Conservation (phyloP, 1,140 invertebrate species). For the Tenebrio molitor region DNA sequence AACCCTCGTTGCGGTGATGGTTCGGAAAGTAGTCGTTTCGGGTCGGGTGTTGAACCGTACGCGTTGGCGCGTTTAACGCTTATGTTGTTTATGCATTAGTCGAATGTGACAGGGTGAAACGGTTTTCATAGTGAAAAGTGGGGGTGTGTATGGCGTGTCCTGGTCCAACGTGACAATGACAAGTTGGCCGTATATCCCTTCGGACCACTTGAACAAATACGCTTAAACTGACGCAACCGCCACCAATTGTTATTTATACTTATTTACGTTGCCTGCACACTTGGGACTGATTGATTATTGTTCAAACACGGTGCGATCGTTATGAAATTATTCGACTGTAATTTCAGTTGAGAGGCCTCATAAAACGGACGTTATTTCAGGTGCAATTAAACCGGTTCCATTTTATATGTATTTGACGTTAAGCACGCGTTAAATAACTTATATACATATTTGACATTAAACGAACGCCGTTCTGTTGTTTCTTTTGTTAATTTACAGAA, state of each 20-base stretch:
- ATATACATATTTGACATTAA: constrained; percentile 9
- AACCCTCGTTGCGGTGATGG: too few relatives aligned
- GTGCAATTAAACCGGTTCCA: constrained; percentile 21
- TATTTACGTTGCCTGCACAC: constrained; percentile 44
- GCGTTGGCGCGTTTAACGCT: constrained; percentile 17
- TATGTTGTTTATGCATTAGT: constrained; percentile 20
- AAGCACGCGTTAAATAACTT: constrained; percentile 9
- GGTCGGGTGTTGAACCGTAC: background rate
- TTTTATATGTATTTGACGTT: constrained; percentile 28
- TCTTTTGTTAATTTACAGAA: background rate
- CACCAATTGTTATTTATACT: constrained; percentile 48
- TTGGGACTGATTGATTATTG: constrained; percentile 47
- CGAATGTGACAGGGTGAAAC: constrained; percentile 16
- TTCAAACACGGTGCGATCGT: constrained; percentile 35
- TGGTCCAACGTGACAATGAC: constrained; percentile 46
- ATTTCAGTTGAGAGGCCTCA: constrained; percentile 25
- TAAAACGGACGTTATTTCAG: constrained; percentile 31
- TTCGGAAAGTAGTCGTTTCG: constrained; percentile 3
- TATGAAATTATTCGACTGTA: constrained; percentile 35
- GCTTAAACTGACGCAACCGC: constrained; percentile 46
- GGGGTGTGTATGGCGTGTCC: constrained; percentile 40
- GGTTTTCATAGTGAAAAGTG: constrained; percentile 41
- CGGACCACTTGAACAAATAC: constrained; percentile 49
- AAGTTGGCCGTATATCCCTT: constrained; percentile 49
- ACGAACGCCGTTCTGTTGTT: background rate